Percentiles rank a stretch among this genome's conserved stretches.
Conservation (phyloP, 2,113 vertebrate species). For the Eupsittula cactorum region DNA sequence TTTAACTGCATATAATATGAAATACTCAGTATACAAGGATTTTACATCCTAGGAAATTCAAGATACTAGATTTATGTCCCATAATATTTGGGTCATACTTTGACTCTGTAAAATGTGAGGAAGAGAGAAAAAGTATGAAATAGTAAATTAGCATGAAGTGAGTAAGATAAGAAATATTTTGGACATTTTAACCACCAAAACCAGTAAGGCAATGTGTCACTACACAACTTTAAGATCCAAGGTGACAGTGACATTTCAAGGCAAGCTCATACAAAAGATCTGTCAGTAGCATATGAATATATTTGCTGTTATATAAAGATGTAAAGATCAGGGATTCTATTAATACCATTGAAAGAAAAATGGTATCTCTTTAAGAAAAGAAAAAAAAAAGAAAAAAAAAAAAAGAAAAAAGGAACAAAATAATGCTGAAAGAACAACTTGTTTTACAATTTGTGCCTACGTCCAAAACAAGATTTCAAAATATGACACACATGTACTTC, state of each 20-base stretch:
- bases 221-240: background rate
- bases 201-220: background rate
- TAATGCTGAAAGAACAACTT: background rate
- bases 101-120: background rate
- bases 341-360: background rate
- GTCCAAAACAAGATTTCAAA: background rate
- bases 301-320: background rate
- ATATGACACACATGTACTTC: rapidly evolving
- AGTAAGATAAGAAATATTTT: background rate
- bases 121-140: background rate
- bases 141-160: background rate
- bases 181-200: background rate
- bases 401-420: background rate
- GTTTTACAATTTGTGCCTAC: background rate
- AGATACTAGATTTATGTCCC: background rate
- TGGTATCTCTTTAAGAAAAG: rapidly evolving
- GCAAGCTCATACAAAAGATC: background rate
- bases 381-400: no score
- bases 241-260: background rate
- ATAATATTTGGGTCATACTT: background rate
- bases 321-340: background rate
- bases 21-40: background rate
- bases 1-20: background rate
- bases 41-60: background rate
- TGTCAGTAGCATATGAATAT: background rate